These are phyloP conservation scores for Calameuta idolon DNA, from an alignment of 2,888 invertebrate genomes.

Conservation along the genomic window DNA sequence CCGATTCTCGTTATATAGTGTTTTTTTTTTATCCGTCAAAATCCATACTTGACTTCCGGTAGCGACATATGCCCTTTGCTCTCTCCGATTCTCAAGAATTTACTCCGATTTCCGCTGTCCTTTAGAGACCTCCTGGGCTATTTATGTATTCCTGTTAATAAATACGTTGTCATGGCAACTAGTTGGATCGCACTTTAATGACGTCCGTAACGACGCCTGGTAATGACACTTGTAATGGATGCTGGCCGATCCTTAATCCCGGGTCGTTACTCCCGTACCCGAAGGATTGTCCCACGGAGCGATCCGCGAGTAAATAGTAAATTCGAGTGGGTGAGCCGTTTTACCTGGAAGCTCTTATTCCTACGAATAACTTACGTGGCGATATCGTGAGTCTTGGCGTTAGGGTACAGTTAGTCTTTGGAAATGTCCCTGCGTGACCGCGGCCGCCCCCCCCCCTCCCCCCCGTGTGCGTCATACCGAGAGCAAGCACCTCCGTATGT, in stretches of 20 bases:
- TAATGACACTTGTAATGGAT: slow-evolving; percentile 23
- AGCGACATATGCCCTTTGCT: not conserved
- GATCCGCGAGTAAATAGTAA: not conserved
- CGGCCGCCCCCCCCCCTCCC: not conserved
- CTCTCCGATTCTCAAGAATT: not conserved
- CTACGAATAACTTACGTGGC: not conserved
- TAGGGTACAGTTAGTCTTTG: slow-evolving; percentile 40
- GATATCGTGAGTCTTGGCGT: slow-evolving; percentile 16
- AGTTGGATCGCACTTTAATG: not conserved
- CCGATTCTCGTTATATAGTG: slow-evolving; percentile 28
- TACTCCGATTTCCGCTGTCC: not conserved
- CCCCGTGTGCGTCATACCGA: slow-evolving; percentile 31
- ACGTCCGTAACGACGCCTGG: slow-evolving; percentile 9
- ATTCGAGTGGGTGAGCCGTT: not conserved
- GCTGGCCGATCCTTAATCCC: slow-evolving; percentile 18
- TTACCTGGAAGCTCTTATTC: not conserved
- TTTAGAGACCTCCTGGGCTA: not conserved
- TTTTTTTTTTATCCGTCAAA: not conserved
- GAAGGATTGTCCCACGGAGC: not conserved
- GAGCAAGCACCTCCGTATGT: slow-evolving; percentile 5
- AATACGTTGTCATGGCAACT: not conserved
- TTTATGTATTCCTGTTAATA: not conserved
- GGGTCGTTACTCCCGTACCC: not conserved
- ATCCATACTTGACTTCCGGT: not conserved
- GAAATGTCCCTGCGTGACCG: slow-evolving; percentile 30